Percentiles rank a stretch among this genome's conserved stretches.
Conservation (phyloP, 2,797 vertebrate genomes). For the Taeniopygia guttata region DNA sequence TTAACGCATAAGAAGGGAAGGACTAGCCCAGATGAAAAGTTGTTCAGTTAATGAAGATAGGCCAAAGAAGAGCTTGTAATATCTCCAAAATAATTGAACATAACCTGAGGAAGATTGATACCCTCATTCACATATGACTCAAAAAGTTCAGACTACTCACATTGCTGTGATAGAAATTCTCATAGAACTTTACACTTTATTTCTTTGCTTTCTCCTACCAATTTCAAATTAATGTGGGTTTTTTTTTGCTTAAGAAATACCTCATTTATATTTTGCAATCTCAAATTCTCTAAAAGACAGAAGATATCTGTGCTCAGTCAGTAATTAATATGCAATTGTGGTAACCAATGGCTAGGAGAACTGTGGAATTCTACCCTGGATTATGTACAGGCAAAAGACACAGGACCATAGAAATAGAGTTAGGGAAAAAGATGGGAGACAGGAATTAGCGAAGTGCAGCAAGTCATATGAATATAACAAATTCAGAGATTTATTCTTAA, state of each 20-base stretch:
- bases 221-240: not conserved
- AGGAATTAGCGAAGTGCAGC: not conserved
- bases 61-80: not conserved
- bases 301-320: not conserved
- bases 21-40: not conserved
- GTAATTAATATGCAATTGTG: not conserved
- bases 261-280: not conserved
- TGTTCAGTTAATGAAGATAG: not conserved
- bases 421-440: not conserved
- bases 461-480: not conserved
- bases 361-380: not conserved
- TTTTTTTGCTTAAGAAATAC: not conserved
- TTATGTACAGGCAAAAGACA: not conserved
- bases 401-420: not conserved
- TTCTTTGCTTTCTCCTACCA: not conserved
- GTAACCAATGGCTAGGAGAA: not conserved
- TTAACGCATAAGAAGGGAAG: not conserved
- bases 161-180: not conserved
- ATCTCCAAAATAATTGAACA: not conserved
- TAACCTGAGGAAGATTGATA: not conserved
- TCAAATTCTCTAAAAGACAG: not conserved
- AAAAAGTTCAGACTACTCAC: not conserved
- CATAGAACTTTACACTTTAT: not conserved
- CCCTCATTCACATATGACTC: not conserved
- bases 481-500: not conserved